A percentile compares a stretch with the other conserved stretches of the same genome.
These are phyloP conservation scores for Lithobates sylvaticus DNA, from an alignment of 2,797 vertebrate species.

Conservation along the genomic window DNA sequence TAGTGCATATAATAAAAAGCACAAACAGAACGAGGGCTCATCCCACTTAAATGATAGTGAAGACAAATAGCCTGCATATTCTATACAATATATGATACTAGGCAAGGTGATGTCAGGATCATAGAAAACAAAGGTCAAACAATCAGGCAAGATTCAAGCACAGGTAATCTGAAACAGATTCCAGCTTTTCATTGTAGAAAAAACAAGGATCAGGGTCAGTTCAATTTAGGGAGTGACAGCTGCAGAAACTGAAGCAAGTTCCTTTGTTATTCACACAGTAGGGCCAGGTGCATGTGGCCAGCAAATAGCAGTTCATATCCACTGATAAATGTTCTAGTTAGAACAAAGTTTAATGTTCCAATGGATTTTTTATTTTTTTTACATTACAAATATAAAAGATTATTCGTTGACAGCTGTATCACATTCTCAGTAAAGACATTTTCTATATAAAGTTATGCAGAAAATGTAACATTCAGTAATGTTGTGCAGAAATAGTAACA, in stretches of 20 bases:
- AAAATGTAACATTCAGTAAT: too few relatives aligned
- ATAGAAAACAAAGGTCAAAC: conserved; percentile 20
- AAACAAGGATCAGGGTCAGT: not conserved
- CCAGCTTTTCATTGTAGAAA: not conserved
- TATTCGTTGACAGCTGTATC: not conserved
- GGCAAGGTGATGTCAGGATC: conserved; percentile 2
- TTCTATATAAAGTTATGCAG: too few relatives aligned
- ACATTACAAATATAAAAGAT: too few relatives aligned
- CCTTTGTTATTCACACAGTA: conserved; percentile 16
- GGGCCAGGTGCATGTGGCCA: not conserved
- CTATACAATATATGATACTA: not conserved
- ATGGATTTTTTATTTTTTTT: not conserved
- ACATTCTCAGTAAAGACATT: not conserved
- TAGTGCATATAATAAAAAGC: too few relatives aligned
- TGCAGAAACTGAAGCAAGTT: conserved; percentile 9
- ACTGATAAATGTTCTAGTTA: not conserved
- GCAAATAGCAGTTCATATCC: not conserved
- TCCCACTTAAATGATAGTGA: too few relatives aligned
- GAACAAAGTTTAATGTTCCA: not conserved
- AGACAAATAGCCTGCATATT: too few relatives aligned
- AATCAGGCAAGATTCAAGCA: not conserved
- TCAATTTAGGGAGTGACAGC: conserved; percentile 7
- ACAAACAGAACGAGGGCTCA: too few relatives aligned
- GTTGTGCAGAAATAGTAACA: too few relatives aligned
- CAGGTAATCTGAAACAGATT: conserved; percentile 39